A percentile compares a stretch with the other conserved stretches of the same genome.
phyloP scores from a whole-genome alignment of 2,797 vertebrate genomes.

The Anguilla pacifica region DNA sequence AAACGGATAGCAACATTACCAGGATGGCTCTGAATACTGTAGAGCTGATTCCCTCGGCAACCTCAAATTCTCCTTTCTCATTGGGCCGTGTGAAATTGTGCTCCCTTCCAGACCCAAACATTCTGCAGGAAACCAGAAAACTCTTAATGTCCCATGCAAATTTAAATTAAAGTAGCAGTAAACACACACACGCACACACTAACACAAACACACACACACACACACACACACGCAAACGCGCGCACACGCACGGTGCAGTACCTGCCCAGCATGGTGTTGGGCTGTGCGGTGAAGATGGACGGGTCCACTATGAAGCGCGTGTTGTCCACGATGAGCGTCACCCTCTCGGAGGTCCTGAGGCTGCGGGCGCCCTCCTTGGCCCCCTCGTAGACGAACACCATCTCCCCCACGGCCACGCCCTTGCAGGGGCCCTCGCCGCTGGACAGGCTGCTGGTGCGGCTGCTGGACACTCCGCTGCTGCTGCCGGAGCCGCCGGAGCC shows the following conservation, averaged over 20 bases:
- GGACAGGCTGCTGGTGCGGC: conserved; percentile 92
- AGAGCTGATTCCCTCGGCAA: conserved; percentile 97
- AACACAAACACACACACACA: not conserved
- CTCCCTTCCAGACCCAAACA: conserved; percentile 98
- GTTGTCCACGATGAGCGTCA: conserved; percentile 96
- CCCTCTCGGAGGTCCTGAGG: conserved; percentile 86
- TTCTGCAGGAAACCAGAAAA: conserved; percentile 69
- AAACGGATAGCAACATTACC: conserved; percentile 70
- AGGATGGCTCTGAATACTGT: conserved; percentile 97
- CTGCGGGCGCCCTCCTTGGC: conserved; percentile 87
- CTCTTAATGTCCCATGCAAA: not conserved
- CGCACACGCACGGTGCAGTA: conserved; percentile 48
- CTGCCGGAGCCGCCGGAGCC: conserved; percentile 23
- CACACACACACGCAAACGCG: not conserved
- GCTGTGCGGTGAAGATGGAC: conserved; percentile 95
- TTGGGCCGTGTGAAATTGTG: conserved; percentile 98
- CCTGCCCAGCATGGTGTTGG: conserved; percentile 99
- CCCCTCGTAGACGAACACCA: conserved; percentile 96
- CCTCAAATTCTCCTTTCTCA: conserved; percentile 96
- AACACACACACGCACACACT: not conserved
- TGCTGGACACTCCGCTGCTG: conserved; percentile 85
- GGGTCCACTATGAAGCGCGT: conserved; percentile 98
- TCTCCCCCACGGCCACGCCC: conserved; percentile 79
- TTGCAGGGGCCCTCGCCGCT: conserved; percentile 92
- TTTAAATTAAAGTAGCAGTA: not conserved